Conservation (phyloP, 1,140 invertebrate genomes). For the Pemphigus obesinymphae region DNA sequence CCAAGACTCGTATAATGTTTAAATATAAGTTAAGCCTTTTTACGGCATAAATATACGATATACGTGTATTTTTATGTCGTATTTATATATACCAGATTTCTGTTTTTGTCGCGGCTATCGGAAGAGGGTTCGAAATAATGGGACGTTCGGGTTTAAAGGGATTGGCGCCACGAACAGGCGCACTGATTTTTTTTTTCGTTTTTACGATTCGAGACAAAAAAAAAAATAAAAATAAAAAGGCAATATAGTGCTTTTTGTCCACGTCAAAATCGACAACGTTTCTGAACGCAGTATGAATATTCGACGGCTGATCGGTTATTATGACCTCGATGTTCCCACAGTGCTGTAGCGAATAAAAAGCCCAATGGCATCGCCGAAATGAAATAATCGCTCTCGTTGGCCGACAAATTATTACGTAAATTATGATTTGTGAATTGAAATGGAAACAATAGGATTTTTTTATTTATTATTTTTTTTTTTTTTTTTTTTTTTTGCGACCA, state of each 20-base stretch:
- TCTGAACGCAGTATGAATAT: background rate
- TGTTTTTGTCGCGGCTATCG: conserved; percentile 27
- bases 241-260: background rate
- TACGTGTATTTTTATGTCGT: background rate
- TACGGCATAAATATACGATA: background rate
- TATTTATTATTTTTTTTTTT: no score
- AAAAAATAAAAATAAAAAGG: conserved; percentile 5
- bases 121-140: conserved; percentile 38
- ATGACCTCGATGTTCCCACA: conserved; percentile 8
- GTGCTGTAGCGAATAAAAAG: background rate
- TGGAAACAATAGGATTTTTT: conserved; percentile 30
- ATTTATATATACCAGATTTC: background rate
- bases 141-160: conserved; percentile 12
- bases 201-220: conserved; percentile 6
- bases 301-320: background rate
- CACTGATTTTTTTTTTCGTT: background rate
- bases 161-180: conserved; percentile 34
- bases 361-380: background rate
- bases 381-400: conserved; percentile 1
- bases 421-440: conserved; percentile 31
- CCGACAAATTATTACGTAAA: conserved; percentile 26
- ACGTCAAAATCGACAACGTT: background rate
- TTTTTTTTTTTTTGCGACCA: background rate
- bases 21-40: conserved; percentile 27
- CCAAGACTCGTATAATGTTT: background rate